Evolutionary conservation across 2,797 vertebrate genomes (phyloP).

Genomic region (Enteromius radiatus): DNA sequence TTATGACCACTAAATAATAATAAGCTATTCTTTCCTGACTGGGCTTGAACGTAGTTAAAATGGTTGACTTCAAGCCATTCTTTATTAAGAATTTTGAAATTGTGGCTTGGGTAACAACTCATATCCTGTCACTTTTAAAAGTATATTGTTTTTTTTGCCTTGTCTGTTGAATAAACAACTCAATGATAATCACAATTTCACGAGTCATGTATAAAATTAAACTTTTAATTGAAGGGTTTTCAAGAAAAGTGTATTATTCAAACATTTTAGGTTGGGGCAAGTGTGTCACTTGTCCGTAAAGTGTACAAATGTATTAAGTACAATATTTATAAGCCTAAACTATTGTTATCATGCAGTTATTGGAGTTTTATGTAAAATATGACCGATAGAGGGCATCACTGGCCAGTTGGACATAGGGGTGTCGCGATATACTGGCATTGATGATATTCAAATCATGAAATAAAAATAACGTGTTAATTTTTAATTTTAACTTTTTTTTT

Average conservation of each 20-base stretch:
- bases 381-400: slow-evolving; percentile 22
- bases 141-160: background rate
- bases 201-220: background rate
- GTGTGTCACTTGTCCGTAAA: no score
- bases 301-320: no score
- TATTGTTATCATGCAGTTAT: background rate
- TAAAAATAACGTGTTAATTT: no score
- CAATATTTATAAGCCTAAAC: background rate
- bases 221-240: background rate
- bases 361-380: background rate
- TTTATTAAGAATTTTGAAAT: background rate
- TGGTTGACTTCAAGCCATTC: slow-evolving; percentile 10
- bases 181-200: background rate
- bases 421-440: no score
- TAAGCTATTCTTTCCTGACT: no score
- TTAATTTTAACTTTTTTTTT: no score
- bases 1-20: background rate
- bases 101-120: slow-evolving; percentile 8
- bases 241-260: no score
- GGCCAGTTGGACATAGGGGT: background rate
- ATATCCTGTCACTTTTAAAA: background rate
- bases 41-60: background rate
- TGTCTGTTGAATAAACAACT: background rate
- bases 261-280: no score
- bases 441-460: no score